Conservation (phyloP, 1,140 invertebrate genomes). For the Oedothorax gibbosus region DNA sequence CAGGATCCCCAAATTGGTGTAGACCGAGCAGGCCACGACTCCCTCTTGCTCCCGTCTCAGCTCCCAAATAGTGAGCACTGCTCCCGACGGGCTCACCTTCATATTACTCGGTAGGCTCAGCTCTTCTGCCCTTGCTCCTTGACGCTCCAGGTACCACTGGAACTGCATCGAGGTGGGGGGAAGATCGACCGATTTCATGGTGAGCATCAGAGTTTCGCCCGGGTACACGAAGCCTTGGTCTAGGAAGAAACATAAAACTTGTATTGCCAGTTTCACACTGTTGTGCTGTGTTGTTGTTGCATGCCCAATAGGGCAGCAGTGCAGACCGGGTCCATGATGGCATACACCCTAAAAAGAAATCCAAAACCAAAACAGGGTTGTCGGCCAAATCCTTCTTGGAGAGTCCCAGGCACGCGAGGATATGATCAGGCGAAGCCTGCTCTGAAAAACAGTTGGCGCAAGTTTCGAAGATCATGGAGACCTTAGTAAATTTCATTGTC, state of each 20-base stretch:
- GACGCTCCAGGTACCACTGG: constrained; percentile 20
- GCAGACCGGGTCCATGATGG: too few relatives aligned
- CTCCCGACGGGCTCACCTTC: constrained; percentile 30
- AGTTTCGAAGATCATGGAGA: too few relatives aligned
- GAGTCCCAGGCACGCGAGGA: too few relatives aligned
- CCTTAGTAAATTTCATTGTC: too few relatives aligned
- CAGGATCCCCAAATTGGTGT: constrained; percentile 4
- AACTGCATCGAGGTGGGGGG: neutral
- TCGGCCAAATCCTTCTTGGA: too few relatives aligned
- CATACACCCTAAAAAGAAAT: too few relatives aligned
- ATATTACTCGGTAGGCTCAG: constrained; percentile 31
- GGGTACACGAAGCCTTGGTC: constrained; percentile 43
- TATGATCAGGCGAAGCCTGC: too few relatives aligned
- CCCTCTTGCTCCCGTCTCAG: constrained; percentile 33
- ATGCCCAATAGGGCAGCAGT: too few relatives aligned
- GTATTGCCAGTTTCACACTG: too few relatives aligned
- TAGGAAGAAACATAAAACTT: neutral
- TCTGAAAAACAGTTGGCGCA: too few relatives aligned
- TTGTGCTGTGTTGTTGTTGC: too few relatives aligned
- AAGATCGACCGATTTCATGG: constrained; percentile 1
- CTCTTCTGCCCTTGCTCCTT: neutral
- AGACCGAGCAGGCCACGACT: constrained; percentile 22
- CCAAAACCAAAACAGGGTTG: too few relatives aligned
- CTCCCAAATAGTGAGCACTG: constrained; percentile 1
- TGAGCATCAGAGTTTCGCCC: constrained; percentile 19